Evolutionary conservation across 2,797 vertebrate genomes (phyloP).

Genomic region (Malacoraja senta): DNA sequence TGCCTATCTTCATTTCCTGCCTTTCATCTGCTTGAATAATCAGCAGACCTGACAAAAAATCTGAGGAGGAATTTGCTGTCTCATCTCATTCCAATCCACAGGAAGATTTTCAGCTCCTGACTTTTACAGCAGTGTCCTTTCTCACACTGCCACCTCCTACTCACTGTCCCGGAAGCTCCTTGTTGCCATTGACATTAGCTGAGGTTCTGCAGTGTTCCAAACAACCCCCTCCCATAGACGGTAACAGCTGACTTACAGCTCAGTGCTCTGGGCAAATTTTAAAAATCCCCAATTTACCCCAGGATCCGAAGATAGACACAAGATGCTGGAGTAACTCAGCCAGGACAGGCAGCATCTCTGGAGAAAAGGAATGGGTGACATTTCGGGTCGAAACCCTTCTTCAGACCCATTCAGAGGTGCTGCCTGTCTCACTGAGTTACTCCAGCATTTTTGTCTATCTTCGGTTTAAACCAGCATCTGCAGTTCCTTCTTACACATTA

Average conservation of each 20-base stretch:
- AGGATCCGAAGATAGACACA: background rate
- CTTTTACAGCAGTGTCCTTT: background rate
- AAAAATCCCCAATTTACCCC: background rate
- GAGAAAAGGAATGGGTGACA: no score
- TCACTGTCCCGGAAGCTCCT: background rate
- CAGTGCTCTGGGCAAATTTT: background rate
- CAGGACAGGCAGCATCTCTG: no score
- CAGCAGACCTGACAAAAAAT: background rate
- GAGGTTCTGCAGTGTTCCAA: background rate
- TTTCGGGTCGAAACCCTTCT: no score
- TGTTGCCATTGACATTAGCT: background rate
- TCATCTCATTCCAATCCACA: background rate
- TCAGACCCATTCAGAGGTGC: no score
- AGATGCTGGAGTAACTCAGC: no score
- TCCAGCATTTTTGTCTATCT: no score
- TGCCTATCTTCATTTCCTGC: background rate
- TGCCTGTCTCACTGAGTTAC: no score
- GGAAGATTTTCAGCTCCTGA: background rate
- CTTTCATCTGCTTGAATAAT: background rate
- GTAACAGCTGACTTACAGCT: background rate
- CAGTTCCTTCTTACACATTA: no score
- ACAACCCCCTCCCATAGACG: background rate
- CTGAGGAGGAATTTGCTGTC: background rate
- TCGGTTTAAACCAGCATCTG: no score
- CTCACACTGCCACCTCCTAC: background rate